A percentile compares a stretch with the other conserved stretches of the same genome.
phyloP scores from a whole-genome alignment of 2,113 vertebrate genomes.

The Accipiter virgatus region DNA sequence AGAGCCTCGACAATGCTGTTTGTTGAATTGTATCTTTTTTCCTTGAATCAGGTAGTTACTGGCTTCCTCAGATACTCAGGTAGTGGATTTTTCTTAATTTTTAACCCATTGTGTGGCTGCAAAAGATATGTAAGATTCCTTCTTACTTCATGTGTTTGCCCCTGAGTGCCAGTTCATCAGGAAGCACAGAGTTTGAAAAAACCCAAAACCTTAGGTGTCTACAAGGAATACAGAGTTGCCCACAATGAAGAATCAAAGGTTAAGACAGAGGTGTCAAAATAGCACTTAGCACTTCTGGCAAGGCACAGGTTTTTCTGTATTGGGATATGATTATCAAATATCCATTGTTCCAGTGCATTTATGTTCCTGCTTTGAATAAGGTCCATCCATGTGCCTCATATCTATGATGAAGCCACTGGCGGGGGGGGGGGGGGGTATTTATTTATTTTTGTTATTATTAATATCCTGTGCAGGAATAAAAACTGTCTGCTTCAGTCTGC shows the following conservation, averaged over 20 bases:
- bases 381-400: neutral
- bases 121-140: neutral
- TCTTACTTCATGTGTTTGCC: neutral
- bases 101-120: neutral
- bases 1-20: neutral
- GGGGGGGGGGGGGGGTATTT: fast-evolving
- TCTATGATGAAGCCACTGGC: neutral
- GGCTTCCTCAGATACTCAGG: neutral
- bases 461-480: neutral
- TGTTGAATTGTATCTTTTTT: neutral
- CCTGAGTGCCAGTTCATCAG: neutral
- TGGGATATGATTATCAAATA: neutral
- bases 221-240: neutral
- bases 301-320: neutral
- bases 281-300: neutral
- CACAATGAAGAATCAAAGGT: neutral
- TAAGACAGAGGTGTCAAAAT: neutral
- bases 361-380: neutral
- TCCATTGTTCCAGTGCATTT: neutral
- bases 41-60: neutral
- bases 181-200: neutral
- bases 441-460: neutral
- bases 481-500: neutral
- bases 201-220: neutral
- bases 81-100: neutral